Conservation (phyloP, 2,113 vertebrate genomes). For the Podilymbus podiceps region DNA sequence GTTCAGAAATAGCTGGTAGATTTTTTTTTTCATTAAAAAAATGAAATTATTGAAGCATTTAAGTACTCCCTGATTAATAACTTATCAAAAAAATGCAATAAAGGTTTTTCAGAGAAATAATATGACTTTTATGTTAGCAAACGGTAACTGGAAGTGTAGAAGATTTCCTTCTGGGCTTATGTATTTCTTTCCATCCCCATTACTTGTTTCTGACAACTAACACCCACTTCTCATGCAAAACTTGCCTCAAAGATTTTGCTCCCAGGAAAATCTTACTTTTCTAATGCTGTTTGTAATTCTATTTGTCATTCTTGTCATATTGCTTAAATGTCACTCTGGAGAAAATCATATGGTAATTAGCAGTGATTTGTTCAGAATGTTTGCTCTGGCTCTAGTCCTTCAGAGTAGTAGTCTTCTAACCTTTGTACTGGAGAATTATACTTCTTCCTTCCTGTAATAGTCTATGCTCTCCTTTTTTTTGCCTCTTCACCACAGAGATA, state of each 20-base stretch:
- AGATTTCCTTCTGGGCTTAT: neutral
- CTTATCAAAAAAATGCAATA: neutral
- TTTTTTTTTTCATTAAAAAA: neutral
- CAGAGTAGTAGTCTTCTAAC: neutral
- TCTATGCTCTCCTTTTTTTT: neutral
- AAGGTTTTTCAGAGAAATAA: neutral
- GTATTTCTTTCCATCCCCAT: neutral
- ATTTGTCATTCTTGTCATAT: constrained; percentile 19
- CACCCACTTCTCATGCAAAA: constrained; percentile 8
- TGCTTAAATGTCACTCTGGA: constrained; percentile 7
- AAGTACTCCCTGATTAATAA: neutral
- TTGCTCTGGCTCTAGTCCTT: neutral
- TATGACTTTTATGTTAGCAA: neutral
- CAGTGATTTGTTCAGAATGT: neutral
- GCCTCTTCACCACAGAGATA: neutral
- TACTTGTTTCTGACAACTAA: constrained; percentile 25
- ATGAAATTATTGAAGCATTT: neutral
- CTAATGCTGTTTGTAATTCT: neutral
- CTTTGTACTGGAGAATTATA: neutral
- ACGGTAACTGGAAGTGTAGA: neutral
- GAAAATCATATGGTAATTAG: constrained; percentile 29
- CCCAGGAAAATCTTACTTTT: constrained; percentile 15
- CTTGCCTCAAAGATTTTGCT: constrained; percentile 9
- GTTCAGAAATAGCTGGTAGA: neutral
- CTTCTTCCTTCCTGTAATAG: neutral